Base-by-base conservation (phyloP, 2,888 invertebrate genomes). In the Conchocele bisecta region DNA sequence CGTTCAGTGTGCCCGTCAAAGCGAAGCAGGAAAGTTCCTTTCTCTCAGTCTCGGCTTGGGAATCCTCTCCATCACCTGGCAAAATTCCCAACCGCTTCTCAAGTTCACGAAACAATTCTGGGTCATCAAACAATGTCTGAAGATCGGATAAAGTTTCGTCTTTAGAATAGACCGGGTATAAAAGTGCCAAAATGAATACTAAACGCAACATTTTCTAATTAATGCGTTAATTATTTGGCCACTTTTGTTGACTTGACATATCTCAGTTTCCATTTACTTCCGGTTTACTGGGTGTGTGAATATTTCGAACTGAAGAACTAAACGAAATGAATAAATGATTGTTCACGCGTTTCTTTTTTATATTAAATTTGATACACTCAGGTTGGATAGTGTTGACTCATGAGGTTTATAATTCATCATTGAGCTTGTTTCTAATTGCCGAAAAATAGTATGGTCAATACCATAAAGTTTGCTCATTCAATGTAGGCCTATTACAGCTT, bases 71-170 rank as follows among this genome's bases (percentile, higher is more conserved):
- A 17, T 61, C 60, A n/a, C 44, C 57, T n/a, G 63, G 33, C 15
- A 64, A 28, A 11, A 50, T 42, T 46, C 71, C 79, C 9, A 84
- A 51, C 22, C 84, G 68, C 58, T 84, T 84, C 22, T 78, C 75
- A 11, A 84, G 65, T 37, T 71, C 67, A 5, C 58, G 48, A 39
- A 81, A 53, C 2, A 81, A 31, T 9, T 68, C 35, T 2, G 83
- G 81, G 56, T 83, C 75, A 31, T 82, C 72, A 4, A 84, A 46
- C 20, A 79, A 31, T 17, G 67, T 54, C 41, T 75, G 57, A 17
- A 82, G 26, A 56, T 73, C 70, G 29, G 53, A 59, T 44, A 63
- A 41, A 9, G 29, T 29, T 64, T 76, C 76, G 26, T 69, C 41
- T 31, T 39, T 65, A 35, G 56, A 50, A n/a, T 22, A 7, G 2